Conservation (phyloP, 2,797 vertebrate genomes). For the Pogonophryne albipinna region DNA sequence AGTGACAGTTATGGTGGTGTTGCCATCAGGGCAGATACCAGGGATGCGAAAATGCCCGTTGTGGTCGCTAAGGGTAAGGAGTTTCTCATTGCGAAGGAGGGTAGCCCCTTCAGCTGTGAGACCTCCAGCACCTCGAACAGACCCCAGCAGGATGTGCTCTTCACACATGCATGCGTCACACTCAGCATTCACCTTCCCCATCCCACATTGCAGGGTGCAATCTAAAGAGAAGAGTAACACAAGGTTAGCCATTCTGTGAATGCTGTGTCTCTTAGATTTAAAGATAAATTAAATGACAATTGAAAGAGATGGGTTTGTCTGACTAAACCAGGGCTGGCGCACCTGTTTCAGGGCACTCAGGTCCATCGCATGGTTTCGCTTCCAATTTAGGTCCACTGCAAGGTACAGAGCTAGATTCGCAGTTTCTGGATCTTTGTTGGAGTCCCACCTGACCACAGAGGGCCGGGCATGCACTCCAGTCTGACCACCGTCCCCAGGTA, state of each 20-base stretch:
- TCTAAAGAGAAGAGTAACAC: constrained; percentile 70
- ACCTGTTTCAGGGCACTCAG: constrained; percentile 85
- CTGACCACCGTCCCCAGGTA: constrained; percentile 91
- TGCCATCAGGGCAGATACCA: constrained; percentile 93
- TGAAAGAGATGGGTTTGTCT: not conserved
- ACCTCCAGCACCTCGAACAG: constrained; percentile 89
- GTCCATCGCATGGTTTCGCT: constrained; percentile 87
- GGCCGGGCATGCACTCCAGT: constrained; percentile 92
- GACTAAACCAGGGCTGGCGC: not conserved
- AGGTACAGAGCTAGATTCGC: constrained; percentile 80
- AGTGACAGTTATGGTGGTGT: constrained; percentile 87
- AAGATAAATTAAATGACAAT: not conserved
- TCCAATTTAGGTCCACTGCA: constrained; percentile 90
- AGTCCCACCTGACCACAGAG: constrained; percentile 89
- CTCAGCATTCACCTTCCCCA: constrained; percentile 90
- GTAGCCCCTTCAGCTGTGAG: constrained; percentile 78
- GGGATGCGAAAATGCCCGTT: constrained; percentile 92
- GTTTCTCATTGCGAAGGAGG: constrained; percentile 84
- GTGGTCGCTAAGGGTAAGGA: constrained; percentile 88
- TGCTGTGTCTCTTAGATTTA: not conserved
- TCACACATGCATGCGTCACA: constrained; percentile 93
- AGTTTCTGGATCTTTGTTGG: constrained; percentile 90
- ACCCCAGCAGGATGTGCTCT: constrained; percentile 89
- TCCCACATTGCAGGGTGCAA: constrained; percentile 89
- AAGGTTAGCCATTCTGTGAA: constrained; percentile 1